Conservation (phyloP, 2,797 vertebrate species). For the Rhinogobio ventralis region DNA sequence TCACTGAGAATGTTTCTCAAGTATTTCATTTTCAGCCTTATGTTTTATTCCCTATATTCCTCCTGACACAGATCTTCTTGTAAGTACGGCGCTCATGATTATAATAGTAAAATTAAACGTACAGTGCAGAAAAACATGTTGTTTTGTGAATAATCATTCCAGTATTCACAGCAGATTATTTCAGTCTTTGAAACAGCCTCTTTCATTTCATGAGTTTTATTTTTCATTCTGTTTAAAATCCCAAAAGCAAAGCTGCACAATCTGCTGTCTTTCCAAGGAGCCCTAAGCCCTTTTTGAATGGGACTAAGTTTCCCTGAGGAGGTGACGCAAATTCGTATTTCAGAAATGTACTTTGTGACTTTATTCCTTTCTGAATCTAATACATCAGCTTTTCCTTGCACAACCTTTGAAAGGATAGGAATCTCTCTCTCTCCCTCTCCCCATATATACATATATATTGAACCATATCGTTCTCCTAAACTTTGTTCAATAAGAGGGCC, state of each 20-base stretch:
- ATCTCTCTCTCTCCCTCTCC: background rate
- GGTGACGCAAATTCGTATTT: background rate
- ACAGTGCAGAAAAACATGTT: constrained; percentile 17
- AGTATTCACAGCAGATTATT: constrained; percentile 11
- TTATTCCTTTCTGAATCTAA: background rate
- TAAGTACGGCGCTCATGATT: background rate
- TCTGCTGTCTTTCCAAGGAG: constrained; percentile 14
- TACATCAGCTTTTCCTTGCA: background rate
- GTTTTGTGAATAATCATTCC: constrained; percentile 12
- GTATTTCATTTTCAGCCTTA: constrained; percentile 18
- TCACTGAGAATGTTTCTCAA: constrained; percentile 12
- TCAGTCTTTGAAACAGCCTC: background rate
- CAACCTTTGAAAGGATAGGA: background rate
- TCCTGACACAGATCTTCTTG: background rate
- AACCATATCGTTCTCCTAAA: no score
- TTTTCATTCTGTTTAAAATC: constrained; percentile 13
- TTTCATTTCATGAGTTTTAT: constrained; percentile 20
- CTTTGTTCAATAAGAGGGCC: no score
- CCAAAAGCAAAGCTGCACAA: constrained; percentile 13
- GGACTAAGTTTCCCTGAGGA: background rate
- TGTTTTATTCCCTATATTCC: background rate
- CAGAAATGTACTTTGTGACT: background rate
- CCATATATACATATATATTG: no score
- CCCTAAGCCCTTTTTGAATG: constrained; percentile 20
- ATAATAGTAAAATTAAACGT: constrained; percentile 26